These are phyloP conservation scores for Magallana nippona DNA, from an alignment of 2,888 invertebrate genomes.

Conservation along the genomic window DNA sequence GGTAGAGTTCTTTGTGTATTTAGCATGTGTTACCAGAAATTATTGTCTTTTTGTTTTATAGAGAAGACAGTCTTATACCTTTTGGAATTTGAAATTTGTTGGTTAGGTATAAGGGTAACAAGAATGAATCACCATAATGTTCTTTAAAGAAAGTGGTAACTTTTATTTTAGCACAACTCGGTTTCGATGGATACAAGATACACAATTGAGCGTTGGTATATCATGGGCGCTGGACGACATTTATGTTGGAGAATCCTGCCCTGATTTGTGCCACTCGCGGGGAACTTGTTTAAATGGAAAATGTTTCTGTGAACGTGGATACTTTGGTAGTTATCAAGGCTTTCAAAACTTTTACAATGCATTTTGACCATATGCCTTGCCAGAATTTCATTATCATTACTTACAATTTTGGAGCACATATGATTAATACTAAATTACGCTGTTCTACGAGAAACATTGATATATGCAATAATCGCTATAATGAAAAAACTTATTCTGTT, in stretches of 20 bases:
- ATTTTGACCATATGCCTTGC: too few species aligned
- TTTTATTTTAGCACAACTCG: slow-evolving; percentile 74
- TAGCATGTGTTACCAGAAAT: too few species aligned
- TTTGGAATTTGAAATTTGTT: neutral
- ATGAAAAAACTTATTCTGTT: neutral
- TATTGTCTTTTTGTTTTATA: too few species aligned
- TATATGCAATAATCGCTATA: neutral
- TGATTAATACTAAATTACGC: too few species aligned
- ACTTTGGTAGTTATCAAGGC: slow-evolving; percentile 62
- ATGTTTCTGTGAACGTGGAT: slow-evolving; percentile 75
- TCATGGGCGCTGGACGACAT: slow-evolving; percentile 80
- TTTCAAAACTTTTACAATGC: neutral
- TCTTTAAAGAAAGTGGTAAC: too few species aligned
- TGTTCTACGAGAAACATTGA: too few species aligned
- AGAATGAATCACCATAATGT: too few species aligned
- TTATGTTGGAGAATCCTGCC: slow-evolving; percentile 79
- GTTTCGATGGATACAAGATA: slow-evolving; percentile 79
- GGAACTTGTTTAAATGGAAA: slow-evolving; percentile 74
- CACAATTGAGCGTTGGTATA: slow-evolving; percentile 58
- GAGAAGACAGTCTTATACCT: too few species aligned
- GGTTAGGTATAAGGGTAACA: neutral
- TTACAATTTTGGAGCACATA: too few species aligned
- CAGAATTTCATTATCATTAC: too few species aligned
- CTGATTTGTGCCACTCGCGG: slow-evolving; percentile 78
- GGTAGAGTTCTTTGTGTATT: slow-evolving; percentile 62